These are phyloP conservation scores for Vanessa tameamea DNA, from an alignment of 1,140 invertebrate species.

Conservation along the genomic window DNA sequence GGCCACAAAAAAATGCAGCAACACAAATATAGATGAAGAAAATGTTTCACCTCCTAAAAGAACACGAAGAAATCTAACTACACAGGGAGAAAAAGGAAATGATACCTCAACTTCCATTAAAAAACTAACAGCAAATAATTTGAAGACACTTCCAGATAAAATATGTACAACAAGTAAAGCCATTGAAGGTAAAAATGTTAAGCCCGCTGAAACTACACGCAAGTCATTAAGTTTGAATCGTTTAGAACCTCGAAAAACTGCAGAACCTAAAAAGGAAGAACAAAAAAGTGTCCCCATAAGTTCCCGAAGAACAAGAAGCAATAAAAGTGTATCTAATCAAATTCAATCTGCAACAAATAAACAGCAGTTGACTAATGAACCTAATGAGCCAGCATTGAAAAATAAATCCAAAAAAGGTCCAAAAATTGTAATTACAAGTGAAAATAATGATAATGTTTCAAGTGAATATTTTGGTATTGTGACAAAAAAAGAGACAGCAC, in stretches of 20 bases:
- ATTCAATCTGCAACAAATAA: background rate
- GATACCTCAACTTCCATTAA: slow-evolving; percentile 5
- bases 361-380: slow-evolving; percentile 26
- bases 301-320: slow-evolving; percentile 18
- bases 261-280: slow-evolving; percentile 16
- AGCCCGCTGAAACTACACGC: slow-evolving; percentile 8
- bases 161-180: background rate
- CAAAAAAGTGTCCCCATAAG: slow-evolving; percentile 3
- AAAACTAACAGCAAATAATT: background rate
- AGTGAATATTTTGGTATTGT: slow-evolving; percentile 63
- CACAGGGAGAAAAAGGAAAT: background rate
- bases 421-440: slow-evolving; percentile 56
- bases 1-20: slow-evolving; percentile 27
- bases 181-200: background rate
- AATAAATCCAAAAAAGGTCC: slow-evolving; percentile 37
- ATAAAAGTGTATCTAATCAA: background rate
- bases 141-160: background rate
- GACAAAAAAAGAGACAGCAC: slow-evolving; percentile 31
- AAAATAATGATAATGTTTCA: slow-evolving; percentile 47
- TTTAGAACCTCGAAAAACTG: background rate
- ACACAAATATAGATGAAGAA: slow-evolving; percentile 45
- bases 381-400: slow-evolving; percentile 24
- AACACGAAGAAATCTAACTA: slow-evolving; percentile 36
- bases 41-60: slow-evolving; percentile 67
- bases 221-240: slow-evolving; percentile 34